Evolutionary conservation across 2,888 invertebrate species (phyloP).

Genomic region (Erebia aethiops): DNA sequence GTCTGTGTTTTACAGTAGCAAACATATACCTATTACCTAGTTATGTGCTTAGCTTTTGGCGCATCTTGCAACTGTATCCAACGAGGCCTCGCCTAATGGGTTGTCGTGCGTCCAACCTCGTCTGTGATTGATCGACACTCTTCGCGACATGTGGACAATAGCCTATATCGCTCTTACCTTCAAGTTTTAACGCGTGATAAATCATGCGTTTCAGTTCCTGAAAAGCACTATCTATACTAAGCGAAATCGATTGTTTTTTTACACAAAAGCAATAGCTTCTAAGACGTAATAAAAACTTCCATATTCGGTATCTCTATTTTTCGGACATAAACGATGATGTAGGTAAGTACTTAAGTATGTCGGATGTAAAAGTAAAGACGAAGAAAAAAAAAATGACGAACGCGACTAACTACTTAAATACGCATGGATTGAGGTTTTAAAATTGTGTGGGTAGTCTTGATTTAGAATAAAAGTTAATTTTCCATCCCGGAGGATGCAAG

Average conservation of each 20-base stretch:
- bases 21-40: too few species aligned
- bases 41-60: constrained; percentile 27
- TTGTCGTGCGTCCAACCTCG: constrained; percentile 76
- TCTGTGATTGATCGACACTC: constrained; percentile 78
- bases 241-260: constrained; percentile 24
- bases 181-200: constrained; percentile 56
- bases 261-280: not conserved
- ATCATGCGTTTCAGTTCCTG: constrained; percentile 59
- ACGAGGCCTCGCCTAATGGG: constrained; percentile 72
- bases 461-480: too few species aligned
- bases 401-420: too few species aligned
- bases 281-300: too few species aligned
- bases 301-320: too few species aligned
- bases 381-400: too few species aligned
- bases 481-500: too few species aligned
- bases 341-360: not conserved
- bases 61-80: constrained; percentile 67
- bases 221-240: constrained; percentile 22
- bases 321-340: too few species aligned
- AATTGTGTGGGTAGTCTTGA: too few species aligned
- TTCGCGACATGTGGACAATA: constrained; percentile 65
- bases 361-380: too few species aligned
- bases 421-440: too few species aligned
- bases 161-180: constrained; percentile 58
- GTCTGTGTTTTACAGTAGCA: too few species aligned